Base-by-base conservation (phyloP, 2,113 vertebrate genomes). In the Petrocephalus zakoni region DNA sequence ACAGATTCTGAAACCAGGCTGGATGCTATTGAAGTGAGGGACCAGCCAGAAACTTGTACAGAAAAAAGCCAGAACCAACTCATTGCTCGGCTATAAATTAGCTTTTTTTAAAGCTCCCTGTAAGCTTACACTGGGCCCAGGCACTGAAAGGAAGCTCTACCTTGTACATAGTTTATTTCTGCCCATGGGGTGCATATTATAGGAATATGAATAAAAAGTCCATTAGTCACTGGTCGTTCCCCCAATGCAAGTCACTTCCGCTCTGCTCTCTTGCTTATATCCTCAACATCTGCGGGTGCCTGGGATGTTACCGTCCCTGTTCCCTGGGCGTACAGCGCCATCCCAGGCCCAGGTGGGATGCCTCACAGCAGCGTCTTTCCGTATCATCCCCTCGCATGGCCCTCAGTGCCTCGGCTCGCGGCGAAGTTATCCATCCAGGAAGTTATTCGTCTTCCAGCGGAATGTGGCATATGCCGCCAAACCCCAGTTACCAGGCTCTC, bases 401-500 rank as follows among this genome's bases (percentile, higher is more conserved):
- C 29, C 5, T 0, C 10, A 51, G 11, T 25, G 17, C 83, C n/a
- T 19, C 10, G 13, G 21, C 83, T 15, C 11, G 5, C 10, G 11
- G n/a, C n/a, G 15, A 53, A 55, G 29, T 68, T 68, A 29, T 11
- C n/a, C n/a, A 9, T 68, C 34, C 84, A 86, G 84, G 52, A 86
- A 86, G 25, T 37, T 55, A 55, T 52, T 86, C 2, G 2, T 86
- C 49, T 55, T 34, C 52, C 49, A 56, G 84, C 56, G 25, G 84
- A 86, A 86, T 86, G 84, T 29, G 15, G 52, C 49, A 8, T 86
- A 21, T 34, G 49, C 52, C 15, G 84, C 84, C 25, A 86, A 34
- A 86, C 49, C 84, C 13, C 52, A 56, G 68, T 55, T 52, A 53
- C 83, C 83, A 86, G n/a, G 49, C 52, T 86, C 84, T 55, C 84